Conservation (phyloP, 37 sponge, comb jelly and placozoan species). For the Halisarca cf. caerulea region DNA sequence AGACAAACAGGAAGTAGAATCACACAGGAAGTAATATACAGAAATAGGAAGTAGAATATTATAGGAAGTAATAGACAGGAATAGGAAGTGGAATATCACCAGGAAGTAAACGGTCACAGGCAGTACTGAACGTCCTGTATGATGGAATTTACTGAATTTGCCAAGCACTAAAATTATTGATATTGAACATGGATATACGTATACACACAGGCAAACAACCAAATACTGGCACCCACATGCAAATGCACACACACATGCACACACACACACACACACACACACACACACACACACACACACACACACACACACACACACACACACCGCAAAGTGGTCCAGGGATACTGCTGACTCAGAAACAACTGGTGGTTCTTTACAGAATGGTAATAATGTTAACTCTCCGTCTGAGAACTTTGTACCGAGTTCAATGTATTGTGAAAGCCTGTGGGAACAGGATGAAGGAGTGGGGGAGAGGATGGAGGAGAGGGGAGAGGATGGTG, state of each 20-base stretch:
- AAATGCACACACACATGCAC: too few species aligned
- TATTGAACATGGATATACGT: too few species aligned
- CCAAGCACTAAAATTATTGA: too few species aligned
- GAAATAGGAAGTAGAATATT: not conserved
- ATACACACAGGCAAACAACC: too few species aligned
- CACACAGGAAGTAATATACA: not conserved
- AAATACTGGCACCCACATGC: too few species aligned
- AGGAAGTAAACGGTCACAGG: too few species aligned
- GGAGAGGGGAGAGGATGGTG: too few species aligned
- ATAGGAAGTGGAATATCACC: too few species aligned
- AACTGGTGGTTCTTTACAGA: conserved; percentile 41
- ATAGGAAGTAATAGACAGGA: not conserved
- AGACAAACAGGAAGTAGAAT: not conserved
- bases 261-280: too few species aligned
- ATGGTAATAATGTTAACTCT: conserved; percentile 43
- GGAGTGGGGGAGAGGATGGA: too few species aligned
- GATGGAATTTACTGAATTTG: too few species aligned
- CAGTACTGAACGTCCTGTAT: too few species aligned
- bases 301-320: not conserved
- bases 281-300: not conserved
- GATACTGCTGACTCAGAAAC: conserved; percentile 25
- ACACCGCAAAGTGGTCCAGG: conserved; percentile 56
- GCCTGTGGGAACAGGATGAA: conserved; percentile 18
- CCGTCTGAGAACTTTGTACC: conserved; percentile 13
- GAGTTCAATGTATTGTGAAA: conserved; percentile 59